phyloP scores from a whole-genome alignment of 2,797 vertebrate genomes.

The Cryptoprocta ferox region DNA sequence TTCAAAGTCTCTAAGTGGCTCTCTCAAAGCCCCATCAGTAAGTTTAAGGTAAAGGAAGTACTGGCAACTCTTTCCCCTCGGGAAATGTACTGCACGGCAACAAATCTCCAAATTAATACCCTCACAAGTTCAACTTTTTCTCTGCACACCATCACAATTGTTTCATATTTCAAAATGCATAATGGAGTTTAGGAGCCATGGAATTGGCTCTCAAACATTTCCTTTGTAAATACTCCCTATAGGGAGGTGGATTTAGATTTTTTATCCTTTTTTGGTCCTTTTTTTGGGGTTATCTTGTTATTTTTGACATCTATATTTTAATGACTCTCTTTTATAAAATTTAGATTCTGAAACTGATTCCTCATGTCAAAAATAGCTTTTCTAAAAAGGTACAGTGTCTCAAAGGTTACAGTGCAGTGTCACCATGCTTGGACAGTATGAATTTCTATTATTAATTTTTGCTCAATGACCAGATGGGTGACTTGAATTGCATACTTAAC shows the following conservation, averaged over 20 bases:
- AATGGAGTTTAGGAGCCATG: not conserved
- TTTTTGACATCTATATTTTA: not conserved
- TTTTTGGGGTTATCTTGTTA: not conserved
- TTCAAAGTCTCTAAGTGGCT: not conserved
- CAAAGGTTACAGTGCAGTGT: not conserved
- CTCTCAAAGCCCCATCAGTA: not conserved
- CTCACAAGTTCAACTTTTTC: not conserved
- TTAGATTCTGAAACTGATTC: not conserved
- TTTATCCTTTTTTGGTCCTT: not conserved
- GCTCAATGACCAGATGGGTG: not conserved
- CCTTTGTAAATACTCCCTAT: not conserved
- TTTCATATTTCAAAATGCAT: not conserved
- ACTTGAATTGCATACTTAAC: not conserved
- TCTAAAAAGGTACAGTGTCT: not conserved
- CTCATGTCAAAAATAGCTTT: not conserved
- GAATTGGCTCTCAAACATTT: not conserved
- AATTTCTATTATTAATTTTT: not conserved
- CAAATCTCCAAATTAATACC: not conserved
- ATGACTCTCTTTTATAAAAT: not conserved
- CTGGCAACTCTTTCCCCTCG: not conserved
- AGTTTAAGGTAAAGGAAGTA: not conserved
- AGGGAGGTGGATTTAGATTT: not conserved
- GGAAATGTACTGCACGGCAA: not conserved
- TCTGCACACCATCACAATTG: not conserved
- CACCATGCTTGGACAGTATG: rapidly evolving